Evolutionary conservation across 2,888 invertebrate genomes (phyloP), one percentile per base, ranked within the genome.

Genomic region (Cybosia mesomella): DNA sequence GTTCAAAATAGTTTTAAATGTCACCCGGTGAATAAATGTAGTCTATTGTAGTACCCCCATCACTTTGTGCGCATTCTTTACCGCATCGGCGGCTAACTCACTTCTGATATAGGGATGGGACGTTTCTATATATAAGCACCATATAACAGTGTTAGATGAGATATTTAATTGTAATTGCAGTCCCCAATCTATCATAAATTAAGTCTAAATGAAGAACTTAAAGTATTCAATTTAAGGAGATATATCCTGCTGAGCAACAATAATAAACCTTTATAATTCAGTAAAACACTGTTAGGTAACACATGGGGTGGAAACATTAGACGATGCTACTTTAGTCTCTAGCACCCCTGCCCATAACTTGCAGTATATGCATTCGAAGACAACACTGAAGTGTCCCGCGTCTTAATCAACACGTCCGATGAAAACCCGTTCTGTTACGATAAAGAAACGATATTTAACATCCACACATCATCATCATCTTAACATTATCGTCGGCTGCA

Each of bases 281-380:
- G 32, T 11, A 28, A 61, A n/a, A 24, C n/a, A 10, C 18, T 60
- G 5, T 21, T 18, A 60, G 9, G n/a, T 28, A 10, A 60, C 28
- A 28, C 43, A 60, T 43, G 43, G 43, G 28, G 24, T 49, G 43
- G 13, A 49, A 43, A 34, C n/a, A 21, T 34, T 58, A 58, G 34
- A 61, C 60, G 24, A 22, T 36, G 60, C 24, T 24, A 10, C 59
- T 67, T 64, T 68, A 63, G 60, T 68, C 53, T 71, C 68, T 67
- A 67, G 43, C 49, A 58, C n/a, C 43, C 67, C 28, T 22, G 2
- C 43, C 61, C 53, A 70, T 60, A 64, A 67, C 70, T 64, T 70
- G 68, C 72, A 70, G 32, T 62, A n/a, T 67, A 62, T 73, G 71
- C 71, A 73, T 67, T 67, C 43, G 71, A 68, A 73, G 67, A 65